Percentiles rank a stretch among this genome's conserved stretches.
Conservation (phyloP, 2,113 vertebrate species). For the Cryptotis parvus region DNA sequence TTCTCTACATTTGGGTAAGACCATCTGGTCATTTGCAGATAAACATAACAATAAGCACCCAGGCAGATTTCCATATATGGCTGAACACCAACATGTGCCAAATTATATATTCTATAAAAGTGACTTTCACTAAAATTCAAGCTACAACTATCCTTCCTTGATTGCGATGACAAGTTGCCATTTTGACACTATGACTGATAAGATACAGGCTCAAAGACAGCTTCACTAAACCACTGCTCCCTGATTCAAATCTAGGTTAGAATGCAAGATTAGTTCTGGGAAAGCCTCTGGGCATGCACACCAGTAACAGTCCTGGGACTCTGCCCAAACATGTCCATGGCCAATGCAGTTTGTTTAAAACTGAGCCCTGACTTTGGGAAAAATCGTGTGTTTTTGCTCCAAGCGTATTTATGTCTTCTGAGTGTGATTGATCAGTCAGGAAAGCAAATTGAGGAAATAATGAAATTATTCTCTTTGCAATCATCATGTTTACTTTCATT, state of each 20-base stretch:
- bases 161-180: constrained; percentile 67
- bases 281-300: not conserved
- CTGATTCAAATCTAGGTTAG: constrained; percentile 52
- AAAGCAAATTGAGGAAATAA: constrained; percentile 68
- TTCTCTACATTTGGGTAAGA: constrained; percentile 76
- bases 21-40: constrained; percentile 83
- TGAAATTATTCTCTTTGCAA: constrained; percentile 61
- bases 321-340: not conserved
- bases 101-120: constrained; percentile 77
- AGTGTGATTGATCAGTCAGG: constrained; percentile 54
- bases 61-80: constrained; percentile 78
- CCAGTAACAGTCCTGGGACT: not conserved
- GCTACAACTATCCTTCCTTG: constrained; percentile 65
- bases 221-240: not conserved
- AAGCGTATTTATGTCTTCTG: constrained; percentile 37
- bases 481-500: constrained; percentile 29
- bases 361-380: constrained; percentile 12
- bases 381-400: constrained; percentile 56
- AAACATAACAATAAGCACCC: constrained; percentile 79
- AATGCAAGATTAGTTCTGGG: constrained; percentile 32
- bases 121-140: constrained; percentile 74
- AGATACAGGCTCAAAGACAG: constrained; percentile 65
- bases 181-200: constrained; percentile 60
- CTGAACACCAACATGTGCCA: constrained; percentile 70
- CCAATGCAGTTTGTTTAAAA: constrained; percentile 44